Percentiles rank a stretch among this genome's conserved stretches.
Evolutionary conservation across 2,113 vertebrate species (phyloP).

Genomic region (Myrmecobius fasciatus): DNA sequence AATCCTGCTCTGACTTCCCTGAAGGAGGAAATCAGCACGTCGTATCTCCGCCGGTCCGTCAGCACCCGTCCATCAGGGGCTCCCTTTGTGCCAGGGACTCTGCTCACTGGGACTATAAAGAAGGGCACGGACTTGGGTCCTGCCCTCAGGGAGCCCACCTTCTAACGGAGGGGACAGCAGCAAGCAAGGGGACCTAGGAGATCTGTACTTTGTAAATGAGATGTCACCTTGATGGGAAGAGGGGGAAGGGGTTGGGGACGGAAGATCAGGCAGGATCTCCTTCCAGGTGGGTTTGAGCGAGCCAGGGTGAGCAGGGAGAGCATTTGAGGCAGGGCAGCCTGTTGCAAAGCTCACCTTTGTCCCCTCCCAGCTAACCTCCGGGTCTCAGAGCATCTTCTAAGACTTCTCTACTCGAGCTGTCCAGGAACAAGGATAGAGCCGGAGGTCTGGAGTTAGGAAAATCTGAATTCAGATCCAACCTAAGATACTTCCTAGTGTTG

Average conservation of each 20-base stretch:
- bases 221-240: no score
- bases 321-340: background rate
- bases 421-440: background rate
- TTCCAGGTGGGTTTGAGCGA: background rate
- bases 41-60: background rate
- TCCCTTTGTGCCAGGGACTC: background rate
- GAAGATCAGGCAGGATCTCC: no score
- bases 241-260: no score
- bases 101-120: background rate
- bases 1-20: no score
- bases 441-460: background rate
- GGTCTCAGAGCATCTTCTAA: background rate
- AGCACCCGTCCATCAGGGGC: background rate
- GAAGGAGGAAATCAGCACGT: no score
- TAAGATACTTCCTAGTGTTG: background rate
- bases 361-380: background rate
- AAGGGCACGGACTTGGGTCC: no score
- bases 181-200: fast-evolving
- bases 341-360: no score
- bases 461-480: background rate
- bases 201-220: background rate
- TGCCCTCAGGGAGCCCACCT: no score
- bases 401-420: background rate
- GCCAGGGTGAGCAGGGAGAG: background rate
- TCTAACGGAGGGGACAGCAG: no score